Evolutionary conservation across 2,797 vertebrate species (phyloP), one percentile per base, ranked within the genome.

Genomic region (Hephaestus fuliginosus): DNA sequence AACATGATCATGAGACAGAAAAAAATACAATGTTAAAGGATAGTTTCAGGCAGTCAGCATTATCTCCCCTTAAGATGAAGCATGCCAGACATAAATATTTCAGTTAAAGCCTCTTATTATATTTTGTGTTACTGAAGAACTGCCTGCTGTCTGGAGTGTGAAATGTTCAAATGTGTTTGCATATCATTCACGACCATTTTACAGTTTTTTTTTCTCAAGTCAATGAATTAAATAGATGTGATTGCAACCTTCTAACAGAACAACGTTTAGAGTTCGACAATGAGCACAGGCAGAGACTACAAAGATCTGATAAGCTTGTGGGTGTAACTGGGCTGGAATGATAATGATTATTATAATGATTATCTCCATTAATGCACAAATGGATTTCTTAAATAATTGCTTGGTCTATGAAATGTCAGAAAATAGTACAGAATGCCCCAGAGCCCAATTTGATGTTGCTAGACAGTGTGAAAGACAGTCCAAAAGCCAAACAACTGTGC

Each of bases 121-220:
- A 18, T 67, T 25, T 43, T 67, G 43, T 70, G 58, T 33, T 68
- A 48, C 48, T 68, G 33, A 70, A 69, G 61, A 71, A 57, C 46
- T 51, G 53, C 41, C 60, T 51, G 72, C 68, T 72, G 48, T 25
- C 68, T 72, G 28, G n/a, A 70, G 80, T 86, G 72, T 85, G 74
- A 85, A 78, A 51, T 80, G 76, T 80, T 80, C 56, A 78, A 78
- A 85, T 43, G 17, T 66, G 62, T 72, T 81, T 70, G 53, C 63
- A 82, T 80, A 56, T 74, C 52, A 79, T 70, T 83, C 44, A 55
- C 41, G 48, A 70, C 12, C 10, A 44, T 82, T 66, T 85, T 52
- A 70, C 81, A 51, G 44, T 70, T 39, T 74, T 53, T 53, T 67
- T 22, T 61, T 3, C 3, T 0, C 4, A 58, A 36, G 20, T 66